Base-by-base conservation (phyloP, 2,797 vertebrate genomes). In the Sebastes umbrosus region DNA sequence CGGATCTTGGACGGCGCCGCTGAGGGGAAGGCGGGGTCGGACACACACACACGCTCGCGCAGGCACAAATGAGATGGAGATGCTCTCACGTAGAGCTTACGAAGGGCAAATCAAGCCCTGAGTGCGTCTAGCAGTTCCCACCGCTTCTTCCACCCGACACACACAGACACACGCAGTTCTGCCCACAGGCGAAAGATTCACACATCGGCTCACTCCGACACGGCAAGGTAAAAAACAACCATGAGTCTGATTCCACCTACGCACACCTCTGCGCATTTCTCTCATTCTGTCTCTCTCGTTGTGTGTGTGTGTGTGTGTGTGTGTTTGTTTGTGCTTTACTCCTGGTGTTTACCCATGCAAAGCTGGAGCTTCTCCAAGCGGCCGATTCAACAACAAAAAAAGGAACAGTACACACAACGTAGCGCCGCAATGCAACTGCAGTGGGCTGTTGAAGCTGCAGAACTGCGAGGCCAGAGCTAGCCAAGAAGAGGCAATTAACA, bases 401-500 rank as follows among this genome's bases (percentile, higher is more conserved):
- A 36, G 16, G 25, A 81, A n/a, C 50, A n/a, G 69, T 36, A 18
- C 66, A 73, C 72, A 73, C 72, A 64, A 43, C 57, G 8, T 4
- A 60, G 65, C 20, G 16, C 29, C 29, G 39, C 68, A 73, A 83
- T 63, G 66, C 50, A 46, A 54, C 50, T 52, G 68, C 76, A 84
- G 73, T 4, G 69, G 67, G 77, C 80, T 70, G 80, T 77, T 83
- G 64, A 79, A 84, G 82, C 88, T 80, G 82, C 79, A 89, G 78
- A 77, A 62, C 54, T 39, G 36, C 10, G 76, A 67, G 84, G 81
- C 77, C 67, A 55, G 76, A 69, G 76, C 34, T 62, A 73, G 72
- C 77, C 73, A 86, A 87, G 84, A 75, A 77, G 90, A 88, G 69
- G 87, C 89, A 94, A 93, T 93, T 93, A 93, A 92, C 89, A 90